Evolutionary conservation across 2,113 vertebrate genomes (phyloP).

Genomic region (Psophia crepitans): DNA sequence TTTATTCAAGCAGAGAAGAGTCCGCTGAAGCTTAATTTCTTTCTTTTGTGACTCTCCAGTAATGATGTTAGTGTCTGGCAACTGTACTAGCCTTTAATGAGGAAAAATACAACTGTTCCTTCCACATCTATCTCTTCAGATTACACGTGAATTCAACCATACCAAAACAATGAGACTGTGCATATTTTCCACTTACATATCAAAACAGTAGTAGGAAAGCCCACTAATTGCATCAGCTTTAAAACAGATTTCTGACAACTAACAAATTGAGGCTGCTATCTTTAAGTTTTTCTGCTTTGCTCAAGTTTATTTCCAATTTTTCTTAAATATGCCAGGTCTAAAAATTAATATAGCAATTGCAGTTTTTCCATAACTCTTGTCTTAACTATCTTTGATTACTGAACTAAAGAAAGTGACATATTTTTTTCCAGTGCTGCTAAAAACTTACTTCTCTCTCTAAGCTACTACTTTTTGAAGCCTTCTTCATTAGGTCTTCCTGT

Average conservation of each 20-base stretch:
- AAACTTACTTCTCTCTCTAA: slow-evolving; percentile 85
- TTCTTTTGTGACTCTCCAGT: neutral
- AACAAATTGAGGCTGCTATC: neutral
- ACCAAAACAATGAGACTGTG: neutral
- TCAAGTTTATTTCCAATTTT: neutral
- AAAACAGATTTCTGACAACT: slow-evolving; percentile 12
- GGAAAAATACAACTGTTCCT: neutral
- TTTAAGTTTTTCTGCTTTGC: neutral
- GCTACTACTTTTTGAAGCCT: slow-evolving; percentile 78
- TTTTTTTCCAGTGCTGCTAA: neutral
- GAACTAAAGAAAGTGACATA: neutral
- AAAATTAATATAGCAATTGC: neutral
- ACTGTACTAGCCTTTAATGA: neutral
- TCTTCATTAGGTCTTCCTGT: slow-evolving; percentile 88
- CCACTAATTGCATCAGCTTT: neutral
- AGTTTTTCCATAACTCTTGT: neutral
- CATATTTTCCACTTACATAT: neutral
- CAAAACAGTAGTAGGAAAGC: neutral
- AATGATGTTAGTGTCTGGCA: neutral
- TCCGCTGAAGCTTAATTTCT: neutral
- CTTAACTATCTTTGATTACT: neutral
- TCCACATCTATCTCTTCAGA: neutral
- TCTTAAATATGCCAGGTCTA: neutral
- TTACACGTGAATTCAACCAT: neutral
- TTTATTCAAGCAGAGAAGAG: neutral